Evolutionary conservation across 2,888 invertebrate species (phyloP).

Genomic region (Priocnemis perturbator): DNA sequence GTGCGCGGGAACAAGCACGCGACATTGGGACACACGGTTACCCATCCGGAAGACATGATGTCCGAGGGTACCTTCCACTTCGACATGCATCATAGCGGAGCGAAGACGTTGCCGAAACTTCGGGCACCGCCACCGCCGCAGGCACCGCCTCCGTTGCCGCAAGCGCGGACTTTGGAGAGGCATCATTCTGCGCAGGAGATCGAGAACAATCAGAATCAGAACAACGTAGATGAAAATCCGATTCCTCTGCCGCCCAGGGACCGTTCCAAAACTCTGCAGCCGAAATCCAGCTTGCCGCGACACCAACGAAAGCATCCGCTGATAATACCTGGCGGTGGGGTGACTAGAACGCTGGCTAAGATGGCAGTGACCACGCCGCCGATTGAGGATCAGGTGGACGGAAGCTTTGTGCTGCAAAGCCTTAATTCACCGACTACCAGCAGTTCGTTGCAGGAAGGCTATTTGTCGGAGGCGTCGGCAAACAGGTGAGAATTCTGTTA

Average conservation of each 20-base stretch:
- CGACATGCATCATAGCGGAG: constrained; percentile 67
- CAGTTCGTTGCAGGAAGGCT: constrained; percentile 47
- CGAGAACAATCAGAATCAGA: constrained; percentile 67
- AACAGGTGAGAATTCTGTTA: constrained; percentile 60
- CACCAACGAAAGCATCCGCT: constrained; percentile 90
- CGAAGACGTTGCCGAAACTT: constrained; percentile 69
- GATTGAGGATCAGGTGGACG: constrained; percentile 71
- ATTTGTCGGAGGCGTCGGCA: constrained; percentile 51
- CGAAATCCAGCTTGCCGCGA: constrained; percentile 80
- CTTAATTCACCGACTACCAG: constrained; percentile 38
- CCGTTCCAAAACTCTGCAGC: constrained; percentile 80
- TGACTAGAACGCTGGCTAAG: constrained; percentile 80
- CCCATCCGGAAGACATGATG: constrained; percentile 56
- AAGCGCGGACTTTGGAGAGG: constrained; percentile 52
- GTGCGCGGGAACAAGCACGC: constrained; percentile 77
- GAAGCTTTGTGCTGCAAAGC: constrained; percentile 38
- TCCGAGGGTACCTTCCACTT: constrained; percentile 55
- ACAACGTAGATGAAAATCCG: constrained; percentile 78
- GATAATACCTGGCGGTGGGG: constrained; percentile 82
- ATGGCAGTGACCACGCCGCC: constrained; percentile 76
- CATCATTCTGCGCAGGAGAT: constrained; percentile 62
- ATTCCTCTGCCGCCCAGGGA: constrained; percentile 89
- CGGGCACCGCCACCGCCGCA: constrained; percentile 65
- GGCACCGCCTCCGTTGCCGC: constrained; percentile 54
- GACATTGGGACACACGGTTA: constrained; percentile 53